Conservation (phyloP, 2,113 vertebrate species). For the Oceanodroma tethys region DNA sequence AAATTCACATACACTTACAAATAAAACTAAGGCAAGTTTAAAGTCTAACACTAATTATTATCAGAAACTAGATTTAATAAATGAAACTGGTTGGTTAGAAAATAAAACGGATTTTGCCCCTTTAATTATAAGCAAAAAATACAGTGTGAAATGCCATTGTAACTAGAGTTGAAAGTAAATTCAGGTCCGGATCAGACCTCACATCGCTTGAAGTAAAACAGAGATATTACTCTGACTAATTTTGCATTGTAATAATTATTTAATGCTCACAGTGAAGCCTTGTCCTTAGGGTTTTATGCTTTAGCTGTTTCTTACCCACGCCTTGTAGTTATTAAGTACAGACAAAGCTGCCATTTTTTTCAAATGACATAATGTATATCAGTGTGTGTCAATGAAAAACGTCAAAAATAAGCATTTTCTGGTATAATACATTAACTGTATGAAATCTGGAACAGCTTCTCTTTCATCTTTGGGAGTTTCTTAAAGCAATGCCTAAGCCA, state of each 20-base stretch:
- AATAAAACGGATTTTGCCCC: not conserved
- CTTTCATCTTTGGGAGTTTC: conserved; percentile 17
- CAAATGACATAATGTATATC: conserved; percentile 71
- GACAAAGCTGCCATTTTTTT: conserved; percentile 77
- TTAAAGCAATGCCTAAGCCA: not conserved
- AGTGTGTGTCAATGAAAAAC: conserved; percentile 73
- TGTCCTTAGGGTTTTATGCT: conserved; percentile 75
- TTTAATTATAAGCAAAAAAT: not conserved
- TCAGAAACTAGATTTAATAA: not conserved
- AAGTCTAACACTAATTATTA: not conserved
- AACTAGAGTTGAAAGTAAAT: not conserved
- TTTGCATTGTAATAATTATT: conserved; percentile 77
- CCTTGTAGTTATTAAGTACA: conserved; percentile 72
- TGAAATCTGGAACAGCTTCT: conserved; percentile 51
- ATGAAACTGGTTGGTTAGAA: not conserved
- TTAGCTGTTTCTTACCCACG: conserved; percentile 75
- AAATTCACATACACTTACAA: not conserved
- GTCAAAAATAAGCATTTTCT: conserved; percentile 63
- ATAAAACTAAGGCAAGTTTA: not conserved
- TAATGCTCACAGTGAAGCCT: conserved; percentile 74
- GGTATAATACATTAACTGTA: conserved; percentile 37
- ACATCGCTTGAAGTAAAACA: conserved; percentile 61
- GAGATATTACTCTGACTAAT: conserved; percentile 73
- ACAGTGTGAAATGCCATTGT: not conserved
- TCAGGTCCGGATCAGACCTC: not conserved